Evolutionary conservation across 2,113 vertebrate genomes (phyloP), one percentile per base, ranked within the genome.

Genomic region (Microcebus ravelobensis): DNA sequence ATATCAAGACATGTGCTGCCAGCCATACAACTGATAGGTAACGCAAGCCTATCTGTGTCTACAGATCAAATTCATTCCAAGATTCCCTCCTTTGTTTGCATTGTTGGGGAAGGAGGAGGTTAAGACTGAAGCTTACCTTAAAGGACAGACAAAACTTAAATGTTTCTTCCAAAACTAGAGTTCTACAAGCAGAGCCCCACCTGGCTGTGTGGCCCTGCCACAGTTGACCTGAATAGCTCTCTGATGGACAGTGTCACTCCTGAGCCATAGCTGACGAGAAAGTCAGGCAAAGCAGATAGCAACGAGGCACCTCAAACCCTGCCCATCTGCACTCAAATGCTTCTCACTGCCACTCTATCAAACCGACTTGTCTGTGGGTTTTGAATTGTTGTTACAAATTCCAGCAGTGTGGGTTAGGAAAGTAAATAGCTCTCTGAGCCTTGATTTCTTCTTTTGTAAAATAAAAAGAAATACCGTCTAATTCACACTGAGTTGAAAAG

Each of bases 251-350:
- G 55, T 27, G 21, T 59, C 21, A 7, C 90, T 59, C 27, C 27
- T 11, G 10, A 39, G 67, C 52, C 48, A 25, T 27, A 5, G 73
- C 57, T 67, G 36, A 85, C 29, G 65, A 50, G 45, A 20, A 55
- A 15, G 21, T 21, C 23, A 84, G 17, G 48, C 83, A 68, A 57
- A n/a, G 17, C 20, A 4, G 5, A 23, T 36, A 4, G 3, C 11
- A 1, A 52, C 6, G 63, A 18, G 23, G 7, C n/a, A 6, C 10
- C 73, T 8, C 61, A 25, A 55, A 25, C n/a, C 42, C 59, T 3
- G 2, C 34, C 63, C 15, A 8, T 42, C 6, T 3, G 5, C 0
- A 3, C 39, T 18, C 12, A 65, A 79, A 23, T 0, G 0, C 25
- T 63, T 39, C 50, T 31, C 48, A 67, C 63, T 34, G 42, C 21